Percentiles rank a stretch among this genome's conserved stretches.
These are phyloP conservation scores for Caenorhabditis sinica DNA, from an alignment of 2,888 invertebrate species.

Conservation along the genomic window DNA sequence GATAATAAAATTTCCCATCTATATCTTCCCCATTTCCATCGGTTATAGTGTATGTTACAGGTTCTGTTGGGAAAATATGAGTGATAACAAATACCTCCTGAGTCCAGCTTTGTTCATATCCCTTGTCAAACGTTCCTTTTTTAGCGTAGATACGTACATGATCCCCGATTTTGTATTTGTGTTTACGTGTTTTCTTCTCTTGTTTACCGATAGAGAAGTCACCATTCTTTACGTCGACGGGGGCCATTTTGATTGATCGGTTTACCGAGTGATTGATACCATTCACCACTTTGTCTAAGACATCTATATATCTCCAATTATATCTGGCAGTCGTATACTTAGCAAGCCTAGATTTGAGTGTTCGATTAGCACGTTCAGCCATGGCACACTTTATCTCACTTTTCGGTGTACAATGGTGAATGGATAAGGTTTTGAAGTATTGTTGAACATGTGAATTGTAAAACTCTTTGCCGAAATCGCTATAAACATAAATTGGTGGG, in stretches of 20 bases:
- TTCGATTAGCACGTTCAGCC: conserved; percentile 13
- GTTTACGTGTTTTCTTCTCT: neutral
- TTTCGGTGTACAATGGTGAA: conserved; percentile 16
- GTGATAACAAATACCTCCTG: conserved; percentile 16
- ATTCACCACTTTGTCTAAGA: neutral
- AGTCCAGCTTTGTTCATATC: conserved; percentile 25
- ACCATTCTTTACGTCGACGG: conserved; percentile 11
- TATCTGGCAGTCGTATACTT: conserved; percentile 10
- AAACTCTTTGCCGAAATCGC: conserved; percentile 24
- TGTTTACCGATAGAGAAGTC: neutral
- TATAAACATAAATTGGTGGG: conserved; percentile 25
- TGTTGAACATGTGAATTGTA: conserved; percentile 13
- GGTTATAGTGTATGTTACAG: neutral
- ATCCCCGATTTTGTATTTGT: conserved; percentile 16
- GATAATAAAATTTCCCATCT: conserved; percentile 18
- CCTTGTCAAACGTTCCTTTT: conserved; percentile 19
- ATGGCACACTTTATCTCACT: conserved; percentile 29
- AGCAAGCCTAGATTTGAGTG: conserved; percentile 10
- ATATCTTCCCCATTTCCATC: conserved; percentile 16
- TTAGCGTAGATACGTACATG: conserved; percentile 21
- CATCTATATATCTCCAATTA: conserved; percentile 15
- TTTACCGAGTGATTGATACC: conserved; percentile 17
- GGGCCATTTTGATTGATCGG: conserved; percentile 2
- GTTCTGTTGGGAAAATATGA: neutral
- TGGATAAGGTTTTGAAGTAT: neutral